Evolutionary conservation across 2,797 vertebrate genomes (phyloP).

Genomic region (Ispidina picta): DNA sequence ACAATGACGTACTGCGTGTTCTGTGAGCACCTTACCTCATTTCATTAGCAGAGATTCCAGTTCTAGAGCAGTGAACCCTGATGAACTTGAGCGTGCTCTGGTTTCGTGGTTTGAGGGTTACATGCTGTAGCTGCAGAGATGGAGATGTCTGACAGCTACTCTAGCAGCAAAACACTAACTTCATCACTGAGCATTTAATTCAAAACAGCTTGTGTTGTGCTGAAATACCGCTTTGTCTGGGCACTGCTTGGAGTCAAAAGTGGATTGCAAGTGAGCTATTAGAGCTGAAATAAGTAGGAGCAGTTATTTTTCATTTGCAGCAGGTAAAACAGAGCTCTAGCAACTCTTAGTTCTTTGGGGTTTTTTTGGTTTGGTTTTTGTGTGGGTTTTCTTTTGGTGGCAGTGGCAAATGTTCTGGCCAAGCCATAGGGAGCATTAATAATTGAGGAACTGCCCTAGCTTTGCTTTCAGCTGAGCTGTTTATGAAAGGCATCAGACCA

Average conservation of each 20-base stretch:
- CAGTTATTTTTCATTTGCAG: not conserved
- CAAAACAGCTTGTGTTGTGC: not conserved
- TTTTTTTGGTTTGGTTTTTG: not conserved
- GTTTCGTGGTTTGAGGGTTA: not conserved
- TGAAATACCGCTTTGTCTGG: not conserved
- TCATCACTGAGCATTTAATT: not conserved
- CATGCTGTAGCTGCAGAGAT: not conserved
- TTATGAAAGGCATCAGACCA: not conserved
- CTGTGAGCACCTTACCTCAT: not conserved
- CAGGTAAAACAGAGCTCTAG: not conserved
- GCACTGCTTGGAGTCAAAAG: not conserved
- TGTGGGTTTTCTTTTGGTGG: not conserved
- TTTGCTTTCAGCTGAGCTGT: not conserved
- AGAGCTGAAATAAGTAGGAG: not conserved
- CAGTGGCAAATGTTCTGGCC: not conserved
- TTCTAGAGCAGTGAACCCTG: not conserved
- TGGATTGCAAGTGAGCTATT: not conserved
- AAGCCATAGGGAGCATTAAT: not conserved
- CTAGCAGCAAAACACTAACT: not conserved
- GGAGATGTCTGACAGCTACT: not conserved
- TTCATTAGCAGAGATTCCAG: not conserved
- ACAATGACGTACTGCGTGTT: not conserved
- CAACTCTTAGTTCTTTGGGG: not conserved
- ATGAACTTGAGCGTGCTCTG: fast-evolving
- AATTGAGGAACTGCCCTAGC: not conserved